Percentiles rank a stretch among this genome's conserved stretches.
These are phyloP conservation scores for Pachydiplax longipennis DNA, from an alignment of 2,888 invertebrate genomes.

Conservation along the genomic window DNA sequence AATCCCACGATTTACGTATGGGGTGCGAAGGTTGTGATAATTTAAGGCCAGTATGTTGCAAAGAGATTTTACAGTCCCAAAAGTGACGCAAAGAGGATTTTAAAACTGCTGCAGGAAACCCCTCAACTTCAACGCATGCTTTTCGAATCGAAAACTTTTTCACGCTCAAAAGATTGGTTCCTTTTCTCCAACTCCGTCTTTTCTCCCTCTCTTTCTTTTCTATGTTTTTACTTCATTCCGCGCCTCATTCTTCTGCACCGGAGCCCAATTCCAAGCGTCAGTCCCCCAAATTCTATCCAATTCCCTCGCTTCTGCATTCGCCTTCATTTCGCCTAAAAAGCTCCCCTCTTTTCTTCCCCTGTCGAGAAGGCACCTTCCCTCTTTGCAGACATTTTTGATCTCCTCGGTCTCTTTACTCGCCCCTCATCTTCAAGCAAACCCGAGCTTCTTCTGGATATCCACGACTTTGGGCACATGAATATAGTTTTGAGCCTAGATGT, in stretches of 20 bases:
- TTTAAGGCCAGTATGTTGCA: too few species aligned
- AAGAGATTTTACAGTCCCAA: too few species aligned
- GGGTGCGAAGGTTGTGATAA: too few species aligned
- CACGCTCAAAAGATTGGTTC: background rate
- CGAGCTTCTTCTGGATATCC: too few species aligned
- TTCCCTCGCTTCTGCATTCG: background rate
- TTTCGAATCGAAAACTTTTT: background rate
- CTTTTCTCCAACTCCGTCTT: background rate
- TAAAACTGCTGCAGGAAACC: background rate
- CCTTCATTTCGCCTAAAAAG: background rate
- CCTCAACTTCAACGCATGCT: background rate
- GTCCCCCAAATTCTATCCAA: slow-evolving; percentile 11
- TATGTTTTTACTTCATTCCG: slow-evolving; percentile 12
- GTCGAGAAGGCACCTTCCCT: background rate
- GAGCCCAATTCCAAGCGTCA: slow-evolving; percentile 14
- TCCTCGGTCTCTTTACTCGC: background rate
- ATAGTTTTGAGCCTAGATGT: too few species aligned
- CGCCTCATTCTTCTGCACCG: slow-evolving; percentile 17
- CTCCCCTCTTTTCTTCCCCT: background rate
- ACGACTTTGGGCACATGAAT: too few species aligned
- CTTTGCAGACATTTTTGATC: background rate
- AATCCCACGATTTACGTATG: too few species aligned
- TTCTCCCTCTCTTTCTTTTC: background rate
- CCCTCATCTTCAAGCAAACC: background rate
- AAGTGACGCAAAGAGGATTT: background rate